Percentiles rank a stretch among this genome's conserved stretches.
Evolutionary conservation across 2,113 vertebrate genomes (phyloP).

Genomic region (Vombatus ursinus): DNA sequence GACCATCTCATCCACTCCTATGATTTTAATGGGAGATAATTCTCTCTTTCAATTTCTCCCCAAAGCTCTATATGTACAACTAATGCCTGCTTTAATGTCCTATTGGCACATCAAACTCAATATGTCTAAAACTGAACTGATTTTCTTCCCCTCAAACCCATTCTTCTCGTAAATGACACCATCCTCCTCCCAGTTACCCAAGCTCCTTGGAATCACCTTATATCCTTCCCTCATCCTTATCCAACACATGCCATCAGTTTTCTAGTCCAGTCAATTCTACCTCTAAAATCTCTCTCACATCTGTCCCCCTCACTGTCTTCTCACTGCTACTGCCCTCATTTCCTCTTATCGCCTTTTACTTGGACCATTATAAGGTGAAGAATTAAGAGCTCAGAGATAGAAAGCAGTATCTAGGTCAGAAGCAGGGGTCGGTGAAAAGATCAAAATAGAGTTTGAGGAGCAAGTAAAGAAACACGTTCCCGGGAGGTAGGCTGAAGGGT

Average conservation of each 20-base stretch:
- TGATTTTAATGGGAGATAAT: not conserved
- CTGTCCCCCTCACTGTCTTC: not conserved
- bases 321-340: not conserved
- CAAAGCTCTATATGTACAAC: not conserved
- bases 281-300: not conserved
- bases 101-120: not conserved
- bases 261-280: not conserved
- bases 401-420: not conserved
- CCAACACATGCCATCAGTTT: not conserved
- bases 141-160: not conserved
- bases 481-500: not conserved
- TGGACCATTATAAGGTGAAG: not conserved
- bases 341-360: not conserved
- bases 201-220: not conserved
- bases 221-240: not conserved
- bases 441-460: not conserved
- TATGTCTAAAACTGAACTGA: not conserved
- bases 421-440: not conserved
- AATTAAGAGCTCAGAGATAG: not conserved
- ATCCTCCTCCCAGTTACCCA: not conserved
- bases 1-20: not conserved
- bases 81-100: not conserved
- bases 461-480: not conserved
- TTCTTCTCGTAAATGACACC: not conserved
- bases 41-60: not conserved